Conservation (phyloP, 2,797 vertebrate species). For the Ataeniobius toweri region DNA sequence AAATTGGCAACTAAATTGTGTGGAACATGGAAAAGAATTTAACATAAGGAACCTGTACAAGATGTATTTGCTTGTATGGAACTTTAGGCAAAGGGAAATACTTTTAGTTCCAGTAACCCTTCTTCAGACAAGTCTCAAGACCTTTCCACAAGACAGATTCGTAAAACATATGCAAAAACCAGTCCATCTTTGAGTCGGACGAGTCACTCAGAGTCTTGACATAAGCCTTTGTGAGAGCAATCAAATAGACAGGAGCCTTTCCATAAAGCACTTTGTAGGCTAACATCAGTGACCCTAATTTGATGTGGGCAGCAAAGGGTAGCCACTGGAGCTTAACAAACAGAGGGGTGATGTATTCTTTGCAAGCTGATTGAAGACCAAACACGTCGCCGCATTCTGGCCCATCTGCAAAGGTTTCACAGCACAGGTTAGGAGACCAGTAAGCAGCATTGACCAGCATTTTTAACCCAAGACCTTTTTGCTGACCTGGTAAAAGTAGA, state of each 20-base stretch:
- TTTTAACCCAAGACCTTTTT: neutral
- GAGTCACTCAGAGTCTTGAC: neutral
- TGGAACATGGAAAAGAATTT: neutral
- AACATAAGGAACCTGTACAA: neutral
- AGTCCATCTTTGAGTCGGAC: neutral
- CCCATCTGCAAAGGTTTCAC: neutral
- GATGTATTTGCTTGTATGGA: neutral
- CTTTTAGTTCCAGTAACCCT: neutral
- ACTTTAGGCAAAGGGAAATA: neutral
- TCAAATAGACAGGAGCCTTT: neutral
- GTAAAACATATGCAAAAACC: neutral
- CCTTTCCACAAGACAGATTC: neutral
- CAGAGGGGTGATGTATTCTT: neutral
- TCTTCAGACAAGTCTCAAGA: neutral
- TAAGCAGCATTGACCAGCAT: neutral
- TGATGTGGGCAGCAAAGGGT: neutral
- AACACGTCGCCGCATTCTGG: neutral
- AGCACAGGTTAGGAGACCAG: neutral
- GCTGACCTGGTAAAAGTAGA: constrained; percentile 34
- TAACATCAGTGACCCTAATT: neutral
- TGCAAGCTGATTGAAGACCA: neutral
- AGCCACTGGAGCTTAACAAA: neutral
- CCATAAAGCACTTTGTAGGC: neutral
- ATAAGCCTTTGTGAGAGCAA: neutral
- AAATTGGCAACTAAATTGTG: neutral